Conservation (phyloP, 2,113 vertebrate species). For the Illadopsis cleaveri region DNA sequence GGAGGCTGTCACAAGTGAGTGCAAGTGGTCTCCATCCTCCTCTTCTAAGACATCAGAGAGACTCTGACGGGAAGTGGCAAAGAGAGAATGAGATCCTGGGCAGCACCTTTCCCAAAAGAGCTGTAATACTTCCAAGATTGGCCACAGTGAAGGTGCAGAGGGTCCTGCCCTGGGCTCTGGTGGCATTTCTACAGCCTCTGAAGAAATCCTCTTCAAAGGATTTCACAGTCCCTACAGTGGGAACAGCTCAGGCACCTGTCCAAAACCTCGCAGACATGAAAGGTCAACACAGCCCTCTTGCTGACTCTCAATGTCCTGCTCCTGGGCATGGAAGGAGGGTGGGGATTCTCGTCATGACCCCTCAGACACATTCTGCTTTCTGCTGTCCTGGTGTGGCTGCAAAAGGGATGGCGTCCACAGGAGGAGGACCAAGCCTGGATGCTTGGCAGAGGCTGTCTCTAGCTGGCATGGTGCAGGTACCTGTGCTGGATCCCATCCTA, state of each 20-base stretch:
- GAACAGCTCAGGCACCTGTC: not conserved
- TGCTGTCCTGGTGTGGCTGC: not conserved
- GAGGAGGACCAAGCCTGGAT: not conserved
- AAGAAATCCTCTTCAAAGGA: not conserved
- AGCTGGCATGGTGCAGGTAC: not conserved
- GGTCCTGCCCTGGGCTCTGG: not conserved
- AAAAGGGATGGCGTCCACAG: not conserved
- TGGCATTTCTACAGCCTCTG: not conserved
- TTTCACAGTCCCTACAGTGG: not conserved
- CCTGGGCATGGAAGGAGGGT: not conserved
- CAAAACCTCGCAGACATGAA: rapidly evolving
- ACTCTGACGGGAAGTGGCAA: not conserved
- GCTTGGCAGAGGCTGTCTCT: not conserved
- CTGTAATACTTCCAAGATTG: not conserved
- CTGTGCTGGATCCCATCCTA: not conserved
- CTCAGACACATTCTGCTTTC: not conserved
- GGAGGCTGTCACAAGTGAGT: not conserved
- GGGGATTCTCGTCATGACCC: not conserved
- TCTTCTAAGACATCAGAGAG: not conserved
- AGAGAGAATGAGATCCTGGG: not conserved
- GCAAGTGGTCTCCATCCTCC: not conserved
- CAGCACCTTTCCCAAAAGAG: not conserved
- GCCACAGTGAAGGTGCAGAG: not conserved
- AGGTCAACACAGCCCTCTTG: not conserved
- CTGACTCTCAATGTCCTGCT: not conserved